These are phyloP conservation scores for Vireo griseus DNA, from an alignment of 2,797 vertebrate genomes.

Conservation along the genomic window DNA sequence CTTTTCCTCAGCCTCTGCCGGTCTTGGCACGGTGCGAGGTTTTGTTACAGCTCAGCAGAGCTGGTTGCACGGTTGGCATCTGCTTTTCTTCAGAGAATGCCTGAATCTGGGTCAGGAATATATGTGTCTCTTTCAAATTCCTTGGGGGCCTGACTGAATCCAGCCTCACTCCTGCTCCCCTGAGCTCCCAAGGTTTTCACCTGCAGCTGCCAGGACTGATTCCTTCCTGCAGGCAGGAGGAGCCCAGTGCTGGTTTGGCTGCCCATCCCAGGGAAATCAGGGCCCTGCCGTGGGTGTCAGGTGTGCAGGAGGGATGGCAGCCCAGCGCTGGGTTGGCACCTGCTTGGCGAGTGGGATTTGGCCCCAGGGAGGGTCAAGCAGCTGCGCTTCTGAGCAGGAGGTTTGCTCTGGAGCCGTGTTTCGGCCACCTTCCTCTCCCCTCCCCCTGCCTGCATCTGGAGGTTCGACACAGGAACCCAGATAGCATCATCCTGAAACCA, in stretches of 20 bases:
- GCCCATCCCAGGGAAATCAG: accelerated
- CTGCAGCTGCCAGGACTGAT: not conserved
- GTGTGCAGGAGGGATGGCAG: not conserved
- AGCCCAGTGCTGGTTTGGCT: not conserved
- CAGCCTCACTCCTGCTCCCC: not conserved
- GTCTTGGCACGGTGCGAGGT: not conserved
- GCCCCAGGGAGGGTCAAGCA: not conserved
- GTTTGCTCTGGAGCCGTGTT: not conserved
- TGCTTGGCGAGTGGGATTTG: not conserved
- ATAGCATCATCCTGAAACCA: conserved; percentile 67
- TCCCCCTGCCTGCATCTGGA: conserved; percentile 39
- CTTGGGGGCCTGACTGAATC: conserved; percentile 9
- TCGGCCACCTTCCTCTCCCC: not conserved
- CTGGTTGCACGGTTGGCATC: conserved; percentile 43
- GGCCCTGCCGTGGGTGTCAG: accelerated
- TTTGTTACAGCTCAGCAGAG: conserved; percentile 60
- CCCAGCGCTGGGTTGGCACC: accelerated
- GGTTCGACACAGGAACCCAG: conserved; percentile 52
- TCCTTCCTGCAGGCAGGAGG: not conserved
- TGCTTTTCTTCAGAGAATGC: conserved; percentile 51
- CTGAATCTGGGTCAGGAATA: conserved; percentile 71
- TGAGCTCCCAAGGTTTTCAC: not conserved
- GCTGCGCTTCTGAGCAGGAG: not conserved
- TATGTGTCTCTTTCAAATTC: conserved; percentile 1
- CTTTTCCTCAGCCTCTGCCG: not conserved